Conservation (phyloP, 2,888 invertebrate species). For the Pandemis heparana region DNA sequence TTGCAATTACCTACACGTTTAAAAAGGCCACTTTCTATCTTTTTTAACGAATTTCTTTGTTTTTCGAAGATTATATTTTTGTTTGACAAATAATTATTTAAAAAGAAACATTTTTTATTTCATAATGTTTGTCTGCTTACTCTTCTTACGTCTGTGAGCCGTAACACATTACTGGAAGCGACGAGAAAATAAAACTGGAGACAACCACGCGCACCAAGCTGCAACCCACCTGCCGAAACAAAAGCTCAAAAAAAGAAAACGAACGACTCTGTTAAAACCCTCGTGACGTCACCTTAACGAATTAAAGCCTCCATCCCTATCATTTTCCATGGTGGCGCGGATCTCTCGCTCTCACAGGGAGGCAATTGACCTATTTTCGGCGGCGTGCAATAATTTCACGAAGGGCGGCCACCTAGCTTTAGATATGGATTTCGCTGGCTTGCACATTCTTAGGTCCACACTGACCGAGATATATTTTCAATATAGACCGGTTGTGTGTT, state of each 20-base stretch:
- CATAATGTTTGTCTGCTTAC: too few species aligned
- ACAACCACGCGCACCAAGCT: constrained; percentile 51
- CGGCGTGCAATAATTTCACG: constrained; percentile 80
- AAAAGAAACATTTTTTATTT: too few species aligned
- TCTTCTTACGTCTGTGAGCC: constrained; percentile 3
- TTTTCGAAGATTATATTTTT: too few species aligned
- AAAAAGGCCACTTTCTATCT: too few species aligned
- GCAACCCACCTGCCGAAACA: constrained; percentile 67
- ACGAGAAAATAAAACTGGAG: constrained; percentile 58
- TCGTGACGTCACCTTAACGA: constrained; percentile 82
- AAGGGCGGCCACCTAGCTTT: constrained; percentile 70
- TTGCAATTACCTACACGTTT: too few species aligned
- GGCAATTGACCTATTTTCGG: constrained; percentile 85
- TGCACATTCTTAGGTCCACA: constrained; percentile 69
- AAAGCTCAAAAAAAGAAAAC: constrained; percentile 72
- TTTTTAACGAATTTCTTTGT: too few species aligned
- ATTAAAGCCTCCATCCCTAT: constrained; percentile 73
- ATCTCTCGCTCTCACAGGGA: constrained; percentile 68
- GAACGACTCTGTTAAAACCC: constrained; percentile 72
- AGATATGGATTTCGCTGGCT: constrained; percentile 68
- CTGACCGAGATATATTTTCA: constrained; percentile 62
- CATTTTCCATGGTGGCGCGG: constrained; percentile 59
- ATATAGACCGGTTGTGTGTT: constrained; percentile 55
- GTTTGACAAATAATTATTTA: too few species aligned
- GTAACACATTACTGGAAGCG: constrained; percentile 57